A percentile compares a stretch with the other conserved stretches of the same genome.
These are phyloP conservation scores for Sinodicranocentrus sp. DNA, from an alignment of 2,888 invertebrate species.

Conservation along the genomic window DNA sequence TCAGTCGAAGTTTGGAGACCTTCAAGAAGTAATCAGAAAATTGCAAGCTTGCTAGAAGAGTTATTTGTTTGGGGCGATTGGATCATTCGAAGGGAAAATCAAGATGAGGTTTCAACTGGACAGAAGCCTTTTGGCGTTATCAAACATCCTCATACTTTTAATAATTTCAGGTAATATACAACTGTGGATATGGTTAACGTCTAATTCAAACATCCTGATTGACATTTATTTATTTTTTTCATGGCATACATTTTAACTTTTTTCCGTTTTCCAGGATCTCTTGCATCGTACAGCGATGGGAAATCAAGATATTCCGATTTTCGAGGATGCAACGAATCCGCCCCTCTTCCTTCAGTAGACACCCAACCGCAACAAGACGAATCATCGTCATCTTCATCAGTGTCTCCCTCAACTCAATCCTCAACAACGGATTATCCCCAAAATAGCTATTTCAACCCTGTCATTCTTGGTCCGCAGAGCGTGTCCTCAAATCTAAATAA, in stretches of 20 bases:
- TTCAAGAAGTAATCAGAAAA: not conserved
- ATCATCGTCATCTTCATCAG: not conserved
- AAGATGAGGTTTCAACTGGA: not conserved
- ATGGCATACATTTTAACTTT: no score
- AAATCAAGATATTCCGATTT: constrained; percentile 43
- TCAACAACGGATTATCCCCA: not conserved
- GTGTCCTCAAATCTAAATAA: not conserved
- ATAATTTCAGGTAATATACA: not conserved
- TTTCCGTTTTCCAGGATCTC: constrained; percentile 42
- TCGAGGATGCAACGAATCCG: constrained; percentile 37
- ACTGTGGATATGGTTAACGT: no score
- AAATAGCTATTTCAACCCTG: constrained; percentile 15
- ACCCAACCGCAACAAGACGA: not conserved
- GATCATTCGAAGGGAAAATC: not conserved
- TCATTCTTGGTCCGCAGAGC: constrained; percentile 16
- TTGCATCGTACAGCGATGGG: constrained; percentile 38
- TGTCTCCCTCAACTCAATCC: not conserved
- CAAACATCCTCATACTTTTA: not conserved
- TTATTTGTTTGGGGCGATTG: not conserved
- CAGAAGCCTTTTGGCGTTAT: not conserved
- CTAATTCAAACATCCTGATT: no score
- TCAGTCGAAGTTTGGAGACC: constrained; percentile 20
- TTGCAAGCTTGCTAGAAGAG: not conserved
- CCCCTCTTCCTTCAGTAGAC: not conserved
- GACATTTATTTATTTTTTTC: no score